Conservation (phyloP, 2,888 invertebrate species). For the Lypha dubia region DNA sequence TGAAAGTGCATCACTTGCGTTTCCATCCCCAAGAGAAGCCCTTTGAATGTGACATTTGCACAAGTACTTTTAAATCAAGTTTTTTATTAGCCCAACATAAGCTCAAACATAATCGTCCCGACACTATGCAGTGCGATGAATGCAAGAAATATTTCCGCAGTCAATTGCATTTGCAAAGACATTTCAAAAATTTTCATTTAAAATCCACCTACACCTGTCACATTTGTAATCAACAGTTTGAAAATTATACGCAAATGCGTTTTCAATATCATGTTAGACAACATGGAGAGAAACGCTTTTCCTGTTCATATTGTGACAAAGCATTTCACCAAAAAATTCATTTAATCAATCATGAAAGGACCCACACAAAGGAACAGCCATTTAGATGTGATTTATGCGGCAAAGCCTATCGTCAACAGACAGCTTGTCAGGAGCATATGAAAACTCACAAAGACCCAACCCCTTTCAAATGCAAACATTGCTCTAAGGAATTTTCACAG, state of each 20-base stretch:
- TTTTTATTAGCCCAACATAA: conserved; percentile 73
- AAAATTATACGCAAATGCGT: conserved; percentile 75
- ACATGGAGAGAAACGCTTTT: conserved; percentile 75
- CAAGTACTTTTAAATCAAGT: conserved; percentile 72
- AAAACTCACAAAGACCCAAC: conserved; percentile 74
- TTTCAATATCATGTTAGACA: conserved; percentile 76
- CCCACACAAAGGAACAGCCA: conserved; percentile 76
- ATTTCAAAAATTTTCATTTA: conserved; percentile 74
- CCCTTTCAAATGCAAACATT: conserved; percentile 76
- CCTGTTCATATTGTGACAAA: conserved; percentile 76
- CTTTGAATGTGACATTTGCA: conserved; percentile 72
- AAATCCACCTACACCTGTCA: conserved; percentile 75
- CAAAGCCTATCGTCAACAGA: conserved; percentile 76
- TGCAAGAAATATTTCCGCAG: conserved; percentile 75
- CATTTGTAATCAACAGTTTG: conserved; percentile 75
- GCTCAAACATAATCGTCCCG: conserved; percentile 73
- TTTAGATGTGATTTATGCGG: conserved; percentile 75
- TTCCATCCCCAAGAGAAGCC: conserved; percentile 73
- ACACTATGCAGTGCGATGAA: conserved; percentile 73
- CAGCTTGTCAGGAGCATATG: conserved; percentile 75
- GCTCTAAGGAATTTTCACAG: conserved; percentile 75
- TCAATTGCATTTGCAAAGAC: conserved; percentile 73
- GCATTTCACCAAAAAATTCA: conserved; percentile 76
- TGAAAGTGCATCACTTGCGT: conserved; percentile 71
- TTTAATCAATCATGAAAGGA: conserved; percentile 75